These are phyloP conservation scores for Lymantria dispar DNA, from an alignment of 2,888 invertebrate species.

Conservation along the genomic window DNA sequence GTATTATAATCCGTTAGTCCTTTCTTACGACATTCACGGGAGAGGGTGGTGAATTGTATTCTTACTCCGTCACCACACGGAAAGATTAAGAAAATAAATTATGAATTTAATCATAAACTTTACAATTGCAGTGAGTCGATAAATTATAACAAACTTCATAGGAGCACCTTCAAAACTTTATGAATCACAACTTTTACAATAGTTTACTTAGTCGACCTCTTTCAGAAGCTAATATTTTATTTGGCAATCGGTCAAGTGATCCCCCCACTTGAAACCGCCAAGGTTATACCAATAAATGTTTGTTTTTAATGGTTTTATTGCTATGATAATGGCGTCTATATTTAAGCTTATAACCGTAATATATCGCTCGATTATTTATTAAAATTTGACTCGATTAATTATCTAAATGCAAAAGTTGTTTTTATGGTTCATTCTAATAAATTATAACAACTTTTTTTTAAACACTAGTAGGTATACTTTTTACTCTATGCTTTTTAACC, in stretches of 20 bases:
- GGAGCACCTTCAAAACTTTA: conserved; percentile 26
- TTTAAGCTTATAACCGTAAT: neutral
- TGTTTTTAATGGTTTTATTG: conserved; percentile 14
- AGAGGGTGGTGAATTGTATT: too few species aligned
- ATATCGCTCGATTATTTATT: neutral
- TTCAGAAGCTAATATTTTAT: conserved; percentile 57
- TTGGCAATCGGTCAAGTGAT: conserved; percentile 60
- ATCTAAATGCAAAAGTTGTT: too few species aligned
- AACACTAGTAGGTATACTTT: too few species aligned
- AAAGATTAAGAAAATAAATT: too few species aligned
- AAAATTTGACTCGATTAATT: neutral
- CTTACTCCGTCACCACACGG: too few species aligned
- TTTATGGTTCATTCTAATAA: too few species aligned
- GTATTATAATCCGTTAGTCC: too few species aligned
- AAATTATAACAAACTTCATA: neutral
- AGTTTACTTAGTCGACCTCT: conserved; percentile 27
- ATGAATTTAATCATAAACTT: neutral
- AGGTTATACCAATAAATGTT: conserved; percentile 42
- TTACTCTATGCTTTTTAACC: too few species aligned
- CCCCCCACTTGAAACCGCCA: conserved; percentile 37
- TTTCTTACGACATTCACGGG: too few species aligned
- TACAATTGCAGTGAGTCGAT: neutral
- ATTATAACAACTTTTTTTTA: too few species aligned
- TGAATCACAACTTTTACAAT: conserved; percentile 39
- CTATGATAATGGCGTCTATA: conserved; percentile 8